Evolutionary conservation across 2,113 vertebrate genomes (phyloP).

Genomic region (Ailuropoda melanoleuca): DNA sequence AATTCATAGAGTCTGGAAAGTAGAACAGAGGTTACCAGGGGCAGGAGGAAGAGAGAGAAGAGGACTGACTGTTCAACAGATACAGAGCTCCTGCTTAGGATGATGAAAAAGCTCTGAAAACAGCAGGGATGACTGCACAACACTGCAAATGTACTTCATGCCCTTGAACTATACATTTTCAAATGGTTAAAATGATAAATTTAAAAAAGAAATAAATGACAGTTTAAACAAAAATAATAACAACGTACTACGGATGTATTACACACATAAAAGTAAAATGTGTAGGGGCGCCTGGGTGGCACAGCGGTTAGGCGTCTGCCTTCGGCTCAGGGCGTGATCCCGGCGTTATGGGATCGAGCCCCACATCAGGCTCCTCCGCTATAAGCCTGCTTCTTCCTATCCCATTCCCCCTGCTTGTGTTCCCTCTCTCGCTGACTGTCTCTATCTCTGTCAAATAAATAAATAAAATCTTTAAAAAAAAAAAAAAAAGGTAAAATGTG

Average conservation of each 20-base stretch:
- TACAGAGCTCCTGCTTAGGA: background rate
- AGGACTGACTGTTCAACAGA: background rate
- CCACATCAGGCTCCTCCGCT: too few species aligned
- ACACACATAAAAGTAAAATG: constrained; percentile 2
- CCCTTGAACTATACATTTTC: background rate
- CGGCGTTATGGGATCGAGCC: too few species aligned
- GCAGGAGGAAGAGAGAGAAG: background rate
- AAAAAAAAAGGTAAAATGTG: constrained; percentile 22
- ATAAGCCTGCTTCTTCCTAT: too few species aligned
- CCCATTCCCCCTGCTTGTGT: too few species aligned
- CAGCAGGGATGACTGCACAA: background rate
- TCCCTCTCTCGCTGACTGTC: too few species aligned
- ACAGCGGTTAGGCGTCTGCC: too few species aligned
- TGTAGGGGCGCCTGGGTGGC: background rate
- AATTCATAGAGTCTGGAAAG: background rate
- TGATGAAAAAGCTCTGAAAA: background rate
- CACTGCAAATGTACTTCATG: background rate
- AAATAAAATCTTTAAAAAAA: too few species aligned
- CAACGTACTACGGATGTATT: background rate
- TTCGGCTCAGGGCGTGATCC: background rate
- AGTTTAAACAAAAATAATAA: constrained; percentile 39
- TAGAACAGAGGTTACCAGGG: background rate
- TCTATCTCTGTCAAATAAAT: too few species aligned
- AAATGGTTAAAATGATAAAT: background rate
- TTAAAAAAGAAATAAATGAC: background rate